These are phyloP conservation scores for Danaus melanippus DNA, from an alignment of 1,140 invertebrate species.

Conservation along the genomic window DNA sequence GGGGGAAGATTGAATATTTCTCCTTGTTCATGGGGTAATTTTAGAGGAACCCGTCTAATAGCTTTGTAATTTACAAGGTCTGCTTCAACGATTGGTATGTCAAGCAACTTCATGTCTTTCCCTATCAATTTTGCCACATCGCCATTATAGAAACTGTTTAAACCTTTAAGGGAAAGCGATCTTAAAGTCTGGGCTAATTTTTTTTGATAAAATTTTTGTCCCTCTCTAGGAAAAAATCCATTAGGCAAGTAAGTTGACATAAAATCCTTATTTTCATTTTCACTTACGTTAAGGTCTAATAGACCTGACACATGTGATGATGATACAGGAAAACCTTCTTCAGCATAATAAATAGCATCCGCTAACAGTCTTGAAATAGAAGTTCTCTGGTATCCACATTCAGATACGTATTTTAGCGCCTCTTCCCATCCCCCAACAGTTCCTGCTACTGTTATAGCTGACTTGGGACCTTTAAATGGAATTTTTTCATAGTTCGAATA, in stretches of 20 bases:
- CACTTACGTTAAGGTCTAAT: constrained; percentile 4
- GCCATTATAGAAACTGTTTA: constrained; percentile 57
- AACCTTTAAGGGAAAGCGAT: constrained; percentile 38
- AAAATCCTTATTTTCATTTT: constrained; percentile 31
- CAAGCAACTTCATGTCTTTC: constrained; percentile 45
- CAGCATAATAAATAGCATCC: constrained; percentile 55
- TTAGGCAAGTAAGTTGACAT: constrained; percentile 35
- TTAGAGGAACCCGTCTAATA: constrained; percentile 42
- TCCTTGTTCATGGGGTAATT: constrained; percentile 37
- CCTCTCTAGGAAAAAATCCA: constrained; percentile 32
- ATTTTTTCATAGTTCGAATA: constrained; percentile 34
- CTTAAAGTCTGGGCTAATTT: constrained; percentile 44
- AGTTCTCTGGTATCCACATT: constrained; percentile 45
- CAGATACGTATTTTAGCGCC: constrained; percentile 49
- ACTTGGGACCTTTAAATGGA: constrained; percentile 42
- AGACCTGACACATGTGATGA: constrained; percentile 24
- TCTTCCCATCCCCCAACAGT: constrained; percentile 58
- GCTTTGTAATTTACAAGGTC: constrained; percentile 52
- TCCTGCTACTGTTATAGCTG: constrained; percentile 52
- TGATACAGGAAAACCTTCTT: constrained; percentile 48
- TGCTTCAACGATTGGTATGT: constrained; percentile 51
- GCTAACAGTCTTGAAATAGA: constrained; percentile 41
- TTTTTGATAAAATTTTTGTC: constrained; percentile 48
- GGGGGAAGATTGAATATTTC: constrained; percentile 53
- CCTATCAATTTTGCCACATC: constrained; percentile 46